These are phyloP conservation scores for Ophthalmolycus amberensis DNA, from an alignment of 2,113 vertebrate genomes.

Conservation along the genomic window DNA sequence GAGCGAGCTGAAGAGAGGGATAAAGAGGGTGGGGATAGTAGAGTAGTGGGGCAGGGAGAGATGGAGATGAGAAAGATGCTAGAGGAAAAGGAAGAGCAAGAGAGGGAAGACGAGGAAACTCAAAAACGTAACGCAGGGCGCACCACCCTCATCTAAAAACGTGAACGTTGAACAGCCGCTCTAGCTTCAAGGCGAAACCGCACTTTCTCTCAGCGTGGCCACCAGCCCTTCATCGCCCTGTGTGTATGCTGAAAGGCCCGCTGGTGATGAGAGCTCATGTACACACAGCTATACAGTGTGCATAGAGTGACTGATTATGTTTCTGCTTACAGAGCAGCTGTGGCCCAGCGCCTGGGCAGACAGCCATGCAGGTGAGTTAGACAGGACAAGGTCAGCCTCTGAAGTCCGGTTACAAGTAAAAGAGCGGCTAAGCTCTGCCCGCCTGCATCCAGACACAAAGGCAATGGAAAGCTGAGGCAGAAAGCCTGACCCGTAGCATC, in stretches of 20 bases:
- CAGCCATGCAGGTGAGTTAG: slow-evolving; percentile 67
- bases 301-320: slow-evolving; percentile 35
- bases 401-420: slow-evolving; percentile 35
- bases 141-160: not conserved
- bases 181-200: slow-evolving; percentile 24
- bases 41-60: slow-evolving; percentile 9
- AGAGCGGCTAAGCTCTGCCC: not conserved
- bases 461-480: not conserved
- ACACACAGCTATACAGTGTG: slow-evolving; percentile 32
- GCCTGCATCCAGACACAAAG: not conserved
- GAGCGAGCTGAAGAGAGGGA: slow-evolving; percentile 4
- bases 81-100: slow-evolving; percentile 9
- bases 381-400: slow-evolving; percentile 63
- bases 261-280: slow-evolving; percentile 12
- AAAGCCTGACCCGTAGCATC: not conserved
- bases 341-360: slow-evolving; percentile 48
- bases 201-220: not conserved
- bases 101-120: not conserved
- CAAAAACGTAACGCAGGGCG: not conserved
- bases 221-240: not conserved
- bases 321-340: slow-evolving; percentile 65
- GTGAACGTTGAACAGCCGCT: not conserved
- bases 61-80: slow-evolving; percentile 11
- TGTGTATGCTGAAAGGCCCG: slow-evolving; percentile 15
- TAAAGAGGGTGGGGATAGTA: slow-evolving; percentile 29